These are phyloP conservation scores for Lethocerus indicus DNA, from an alignment of 1,140 invertebrate species.

Conservation along the genomic window DNA sequence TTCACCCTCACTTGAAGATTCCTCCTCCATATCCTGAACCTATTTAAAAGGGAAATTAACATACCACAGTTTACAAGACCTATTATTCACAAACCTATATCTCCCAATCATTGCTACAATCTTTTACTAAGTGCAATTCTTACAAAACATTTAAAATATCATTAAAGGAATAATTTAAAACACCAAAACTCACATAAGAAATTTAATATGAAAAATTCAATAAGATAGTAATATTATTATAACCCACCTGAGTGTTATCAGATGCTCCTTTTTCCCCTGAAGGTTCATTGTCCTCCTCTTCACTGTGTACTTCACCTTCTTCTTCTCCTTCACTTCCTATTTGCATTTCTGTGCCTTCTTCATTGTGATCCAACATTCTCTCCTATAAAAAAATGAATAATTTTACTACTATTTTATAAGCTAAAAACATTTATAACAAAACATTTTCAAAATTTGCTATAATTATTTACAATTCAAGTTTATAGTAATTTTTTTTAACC, in stretches of 20 bases:
- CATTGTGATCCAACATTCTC: conserved; percentile 32
- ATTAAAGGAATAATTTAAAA: too few relatives aligned
- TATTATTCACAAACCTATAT: not conserved
- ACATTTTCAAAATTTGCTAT: not conserved
- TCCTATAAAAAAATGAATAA: conserved; percentile 24
- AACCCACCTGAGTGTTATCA: conserved; percentile 27
- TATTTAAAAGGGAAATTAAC: conserved; percentile 20
- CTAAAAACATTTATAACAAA: conserved; percentile 10
- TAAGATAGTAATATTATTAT: not conserved
- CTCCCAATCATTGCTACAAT: not conserved
- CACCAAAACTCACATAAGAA: too few relatives aligned
- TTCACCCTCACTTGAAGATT: conserved; percentile 60
- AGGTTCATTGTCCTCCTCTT: conserved; percentile 13
- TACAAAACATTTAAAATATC: too few relatives aligned
- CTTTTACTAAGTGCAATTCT: too few relatives aligned
- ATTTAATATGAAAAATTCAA: too few relatives aligned
- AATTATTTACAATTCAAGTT: conserved; percentile 3
- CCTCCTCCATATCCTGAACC: conserved; percentile 84
- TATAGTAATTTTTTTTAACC: conserved; percentile 24
- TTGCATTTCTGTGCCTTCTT: conserved; percentile 48
- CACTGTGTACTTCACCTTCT: conserved; percentile 14
- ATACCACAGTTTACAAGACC: not conserved
- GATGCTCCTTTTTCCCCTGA: conserved; percentile 28
- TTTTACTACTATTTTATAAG: not conserved
- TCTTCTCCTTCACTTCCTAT: conserved; percentile 21